Evolutionary conservation across 2,113 vertebrate genomes (phyloP), one percentile per base, ranked within the genome.

Genomic region (Dromaius novaehollandiae): DNA sequence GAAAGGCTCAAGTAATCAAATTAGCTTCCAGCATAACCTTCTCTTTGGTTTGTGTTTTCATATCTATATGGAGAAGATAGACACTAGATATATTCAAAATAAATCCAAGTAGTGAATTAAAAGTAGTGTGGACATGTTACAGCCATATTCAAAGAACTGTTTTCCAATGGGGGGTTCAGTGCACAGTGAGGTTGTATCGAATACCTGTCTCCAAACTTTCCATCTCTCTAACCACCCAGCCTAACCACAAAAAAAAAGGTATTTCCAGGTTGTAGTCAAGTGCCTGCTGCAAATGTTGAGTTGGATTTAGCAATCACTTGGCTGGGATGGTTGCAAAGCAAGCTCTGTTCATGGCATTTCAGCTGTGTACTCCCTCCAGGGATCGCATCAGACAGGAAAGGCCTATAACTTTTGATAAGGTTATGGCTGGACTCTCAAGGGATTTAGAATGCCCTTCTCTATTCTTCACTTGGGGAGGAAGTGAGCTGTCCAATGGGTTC

Each of bases 351-450:
- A 82, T 64, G 90, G 64, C 61, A 18, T 93, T 88, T 89, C 82
- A 93, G 80, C 90, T 91, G 79, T 53, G 22, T 73, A 48, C 42
- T 81, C 80, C 68, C 92, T 86, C 70, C 48, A 30, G 86, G 53
- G 95, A 86, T 96, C 96, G 95, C 92, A 93, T 89, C 91, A 97
- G 82, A 86, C 56, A 90, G 92, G 74, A 94, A 87, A 73, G 82
- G 64, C 25, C 55, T 94, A 51, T 96, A 74, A 94, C 56, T 90
- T 96, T 84, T 68, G 20, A 88, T 93, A 82, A 89, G 44, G 73
- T 93, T 82, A 14, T 73, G 44, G 36, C 60, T 65, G 20, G 50
- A 42, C 34, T 76, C 81, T 63, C 48, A 30, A 32, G 26, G 40
- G 86, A 26, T 24, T 50, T 63, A 50, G 56, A 94, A 82, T 94